phyloP scores from a whole-genome alignment of 2,888 invertebrate genomes.

The Crossocerus cetratus region DNA sequence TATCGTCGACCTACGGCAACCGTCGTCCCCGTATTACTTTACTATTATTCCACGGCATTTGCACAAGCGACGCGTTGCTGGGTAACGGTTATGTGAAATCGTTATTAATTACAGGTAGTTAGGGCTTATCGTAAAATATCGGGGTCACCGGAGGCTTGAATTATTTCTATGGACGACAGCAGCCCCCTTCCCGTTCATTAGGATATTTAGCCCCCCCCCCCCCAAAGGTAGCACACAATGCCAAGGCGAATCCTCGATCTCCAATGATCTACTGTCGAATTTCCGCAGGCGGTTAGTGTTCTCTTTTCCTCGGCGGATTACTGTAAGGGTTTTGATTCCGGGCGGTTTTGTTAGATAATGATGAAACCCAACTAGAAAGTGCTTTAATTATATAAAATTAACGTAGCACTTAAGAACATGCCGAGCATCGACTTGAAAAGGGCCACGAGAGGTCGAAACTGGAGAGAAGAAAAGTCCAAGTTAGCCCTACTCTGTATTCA shows the following conservation, averaged over 20 bases:
- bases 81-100: slow-evolving; percentile 44
- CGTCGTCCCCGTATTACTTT: slow-evolving; percentile 30
- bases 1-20: slow-evolving; percentile 12
- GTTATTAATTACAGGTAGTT: slow-evolving; percentile 45
- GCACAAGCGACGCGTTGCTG: slow-evolving; percentile 1
- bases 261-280: background rate
- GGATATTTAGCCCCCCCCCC: slow-evolving; percentile 33
- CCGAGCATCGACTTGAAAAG: no score
- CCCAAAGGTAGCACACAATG: slow-evolving; percentile 13
- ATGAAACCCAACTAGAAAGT: no score
- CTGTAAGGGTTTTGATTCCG: background rate
- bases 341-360: no score
- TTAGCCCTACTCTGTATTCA: no score
- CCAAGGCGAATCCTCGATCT: slow-evolving; percentile 7
- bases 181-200: slow-evolving; percentile 24
- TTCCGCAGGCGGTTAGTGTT: background rate
- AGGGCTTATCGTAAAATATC: slow-evolving; percentile 46
- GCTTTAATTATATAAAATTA: no score
- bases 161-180: slow-evolving; percentile 31
- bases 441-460: no score
- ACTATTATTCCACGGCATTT: slow-evolving; percentile 25
- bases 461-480: no score
- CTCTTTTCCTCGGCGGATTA: background rate
- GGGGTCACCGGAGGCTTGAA: slow-evolving; percentile 27
- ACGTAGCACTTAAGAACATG: no score